These are phyloP conservation scores for Aplysina aerophoba DNA, from an alignment of 37 sponge, comb jelly and placozoan genomes.

Conservation along the genomic window DNA sequence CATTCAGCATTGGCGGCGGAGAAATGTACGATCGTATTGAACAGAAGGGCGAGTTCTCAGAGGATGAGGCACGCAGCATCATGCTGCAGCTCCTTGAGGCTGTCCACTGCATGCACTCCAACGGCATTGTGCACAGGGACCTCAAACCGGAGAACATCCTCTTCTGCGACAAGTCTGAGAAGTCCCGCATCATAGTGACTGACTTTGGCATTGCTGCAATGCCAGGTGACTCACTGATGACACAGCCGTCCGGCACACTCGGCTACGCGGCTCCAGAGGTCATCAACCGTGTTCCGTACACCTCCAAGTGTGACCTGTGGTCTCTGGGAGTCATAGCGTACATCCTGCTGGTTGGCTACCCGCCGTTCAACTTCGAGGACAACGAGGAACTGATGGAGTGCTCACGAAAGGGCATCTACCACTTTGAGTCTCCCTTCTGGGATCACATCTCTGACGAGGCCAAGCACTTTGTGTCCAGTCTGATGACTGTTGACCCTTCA, in stretches of 20 bases:
- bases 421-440: slow-evolving; percentile 30
- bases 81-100: slow-evolving; percentile 26
- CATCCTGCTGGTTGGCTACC: slow-evolving; percentile 28
- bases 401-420: neutral
- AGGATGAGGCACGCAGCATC: slow-evolving; percentile 13
- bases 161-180: slow-evolving; percentile 20
- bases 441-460: slow-evolving; percentile 20
- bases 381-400: slow-evolving; percentile 7
- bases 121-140: slow-evolving; percentile 28
- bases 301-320: slow-evolving; percentile 3
- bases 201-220: slow-evolving; percentile 34
- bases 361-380: slow-evolving; percentile 20
- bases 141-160: slow-evolving; percentile 32
- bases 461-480: slow-evolving; percentile 36
- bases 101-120: neutral
- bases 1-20: slow-evolving; percentile 25
- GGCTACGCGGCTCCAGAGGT: slow-evolving; percentile 33
- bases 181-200: slow-evolving; percentile 16
- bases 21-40: slow-evolving; percentile 22
- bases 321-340: slow-evolving; percentile 28
- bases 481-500: neutral
- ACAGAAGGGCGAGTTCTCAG: slow-evolving; percentile 26
- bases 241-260: slow-evolving; percentile 6
- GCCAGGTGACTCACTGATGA: slow-evolving; percentile 13
- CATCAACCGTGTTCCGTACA: slow-evolving; percentile 15